A percentile compares a stretch with the other conserved stretches of the same genome.
Evolutionary conservation across 1,140 invertebrate genomes (phyloP).

Genomic region (Heliconius nattereri): DNA sequence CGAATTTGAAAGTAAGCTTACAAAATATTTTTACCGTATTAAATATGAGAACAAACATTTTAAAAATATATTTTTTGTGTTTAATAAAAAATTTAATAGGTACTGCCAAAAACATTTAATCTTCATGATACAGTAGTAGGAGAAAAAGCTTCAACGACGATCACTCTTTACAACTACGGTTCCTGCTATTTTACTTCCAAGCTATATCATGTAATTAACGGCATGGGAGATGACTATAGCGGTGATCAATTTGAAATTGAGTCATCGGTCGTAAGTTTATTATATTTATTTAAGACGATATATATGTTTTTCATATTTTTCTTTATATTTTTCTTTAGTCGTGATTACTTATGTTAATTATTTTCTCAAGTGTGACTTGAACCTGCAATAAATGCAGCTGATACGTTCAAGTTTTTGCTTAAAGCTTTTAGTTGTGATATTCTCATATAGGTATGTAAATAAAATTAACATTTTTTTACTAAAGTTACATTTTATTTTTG

Average conservation of each 20-base stretch:
- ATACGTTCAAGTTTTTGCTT: too few species aligned
- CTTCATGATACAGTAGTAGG: conserved; percentile 67
- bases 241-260: conserved; percentile 67
- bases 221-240: conserved; percentile 65
- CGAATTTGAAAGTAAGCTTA: conserved; percentile 62
- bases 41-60: too few species aligned
- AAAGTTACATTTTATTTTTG: too few species aligned
- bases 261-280: conserved; percentile 56
- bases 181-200: conserved; percentile 70
- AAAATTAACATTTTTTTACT: too few species aligned
- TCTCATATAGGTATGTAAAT: too few species aligned
- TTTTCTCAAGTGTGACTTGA: too few species aligned
- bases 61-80: too few species aligned
- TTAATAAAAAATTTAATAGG: conserved; percentile 43
- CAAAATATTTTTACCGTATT: background rate
- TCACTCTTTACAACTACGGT: conserved; percentile 68
- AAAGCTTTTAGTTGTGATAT: too few species aligned
- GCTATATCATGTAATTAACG: conserved; percentile 58
- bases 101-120: conserved; percentile 61
- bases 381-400: too few species aligned
- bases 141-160: conserved; percentile 47
- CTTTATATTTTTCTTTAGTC: too few species aligned
- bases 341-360: too few species aligned
- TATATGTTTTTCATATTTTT: too few species aligned
- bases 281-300: background rate